phyloP scores from a whole-genome alignment of 2,888 invertebrate genomes.

The Entomobrya multifasciata region DNA sequence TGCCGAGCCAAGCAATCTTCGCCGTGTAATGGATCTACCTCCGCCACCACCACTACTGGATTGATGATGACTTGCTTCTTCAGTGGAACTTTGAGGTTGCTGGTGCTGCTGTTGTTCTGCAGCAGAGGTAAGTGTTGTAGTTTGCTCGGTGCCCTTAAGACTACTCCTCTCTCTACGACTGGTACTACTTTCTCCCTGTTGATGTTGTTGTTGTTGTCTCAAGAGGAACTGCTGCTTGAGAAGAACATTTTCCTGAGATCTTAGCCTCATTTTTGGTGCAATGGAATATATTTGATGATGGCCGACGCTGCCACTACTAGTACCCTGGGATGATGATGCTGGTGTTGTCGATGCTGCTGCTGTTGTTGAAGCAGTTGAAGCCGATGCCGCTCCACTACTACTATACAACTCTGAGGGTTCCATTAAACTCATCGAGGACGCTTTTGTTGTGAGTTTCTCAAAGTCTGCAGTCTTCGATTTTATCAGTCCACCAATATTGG shows the following conservation, averaged over 20 bases:
- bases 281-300: slow-evolving; percentile 64
- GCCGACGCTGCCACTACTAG: background rate
- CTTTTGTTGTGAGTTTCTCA: slow-evolving; percentile 74
- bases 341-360: background rate
- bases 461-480: slow-evolving; percentile 79
- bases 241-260: slow-evolving; percentile 77
- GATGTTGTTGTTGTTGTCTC: slow-evolving; percentile 73
- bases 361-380: slow-evolving; percentile 15
- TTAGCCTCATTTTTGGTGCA: slow-evolving; percentile 76
- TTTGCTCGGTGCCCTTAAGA: slow-evolving; percentile 54
- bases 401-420: slow-evolving; percentile 30
- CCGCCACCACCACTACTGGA: slow-evolving; percentile 4
- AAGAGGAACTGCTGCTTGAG: slow-evolving; percentile 76
- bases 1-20: slow-evolving; percentile 81
- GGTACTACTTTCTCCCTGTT: slow-evolving; percentile 39
- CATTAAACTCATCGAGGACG: background rate
- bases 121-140: slow-evolving; percentile 1
- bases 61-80: slow-evolving; percentile 56
- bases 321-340: slow-evolving; percentile 15
- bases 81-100: slow-evolving; percentile 50
- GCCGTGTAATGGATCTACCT: slow-evolving; percentile 72
- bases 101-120: slow-evolving; percentile 73
- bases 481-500: slow-evolving; percentile 77
- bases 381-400: background rate
- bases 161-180: slow-evolving; percentile 30